Percentiles rank a stretch among this genome's conserved stretches.
Conservation (phyloP, 2,797 vertebrate species). For the Anableps anableps region DNA sequence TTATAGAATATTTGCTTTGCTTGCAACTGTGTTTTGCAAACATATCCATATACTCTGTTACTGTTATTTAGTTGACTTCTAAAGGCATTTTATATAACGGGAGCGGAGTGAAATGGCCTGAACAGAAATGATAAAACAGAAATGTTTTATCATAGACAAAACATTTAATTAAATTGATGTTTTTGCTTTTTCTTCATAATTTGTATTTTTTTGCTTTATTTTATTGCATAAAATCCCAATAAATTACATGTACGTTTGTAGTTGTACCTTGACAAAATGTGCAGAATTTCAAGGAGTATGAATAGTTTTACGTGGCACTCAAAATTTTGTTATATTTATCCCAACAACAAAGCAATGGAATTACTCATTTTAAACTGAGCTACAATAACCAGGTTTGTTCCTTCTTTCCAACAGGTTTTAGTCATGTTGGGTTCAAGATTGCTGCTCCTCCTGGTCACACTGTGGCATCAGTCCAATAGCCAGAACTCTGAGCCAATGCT, state of each 20-base stretch:
- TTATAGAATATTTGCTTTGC: background rate
- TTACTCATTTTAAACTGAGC: background rate
- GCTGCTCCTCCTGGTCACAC: constrained; percentile 62
- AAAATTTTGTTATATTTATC: background rate
- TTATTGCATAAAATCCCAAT: background rate
- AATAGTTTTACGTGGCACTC: background rate
- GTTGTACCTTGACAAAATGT: background rate
- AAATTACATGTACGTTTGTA: background rate
- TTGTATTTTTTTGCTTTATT: background rate
- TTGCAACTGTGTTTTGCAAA: background rate
- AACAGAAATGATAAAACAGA: background rate
- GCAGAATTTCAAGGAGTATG: background rate
- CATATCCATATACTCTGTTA: background rate
- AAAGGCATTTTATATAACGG: background rate
- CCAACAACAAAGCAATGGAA: background rate
- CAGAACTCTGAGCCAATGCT: constrained; percentile 84
- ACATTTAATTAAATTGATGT: background rate
- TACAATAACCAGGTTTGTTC: background rate
- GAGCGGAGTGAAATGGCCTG: background rate
- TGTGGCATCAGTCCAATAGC: constrained; percentile 44
- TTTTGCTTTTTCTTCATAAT: background rate
- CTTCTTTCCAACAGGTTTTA: constrained; percentile 30
- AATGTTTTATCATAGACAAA: background rate
- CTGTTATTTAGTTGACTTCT: background rate
- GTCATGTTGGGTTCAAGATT: constrained; percentile 50